These are phyloP conservation scores for Myrmecobius fasciatus DNA, from an alignment of 2,113 vertebrate genomes.

Conservation along the genomic window DNA sequence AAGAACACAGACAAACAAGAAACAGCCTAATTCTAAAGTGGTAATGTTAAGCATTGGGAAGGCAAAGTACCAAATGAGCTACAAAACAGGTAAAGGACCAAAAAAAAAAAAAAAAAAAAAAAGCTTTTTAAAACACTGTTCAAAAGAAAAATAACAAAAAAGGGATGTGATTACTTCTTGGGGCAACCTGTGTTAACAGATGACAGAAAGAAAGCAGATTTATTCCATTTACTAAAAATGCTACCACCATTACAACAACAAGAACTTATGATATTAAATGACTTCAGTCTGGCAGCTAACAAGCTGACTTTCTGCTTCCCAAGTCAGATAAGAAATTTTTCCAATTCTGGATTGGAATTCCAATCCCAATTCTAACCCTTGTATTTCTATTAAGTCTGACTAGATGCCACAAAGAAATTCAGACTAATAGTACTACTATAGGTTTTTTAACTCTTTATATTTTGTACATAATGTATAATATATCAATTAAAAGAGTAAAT, in stretches of 20 bases:
- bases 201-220: neutral
- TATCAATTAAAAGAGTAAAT: neutral
- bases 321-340: neutral
- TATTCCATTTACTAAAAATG: neutral
- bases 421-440: no score
- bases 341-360: no score
- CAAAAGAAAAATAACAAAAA: neutral
- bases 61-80: neutral
- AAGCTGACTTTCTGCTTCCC: neutral
- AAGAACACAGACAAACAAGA: neutral
- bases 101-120: neutral
- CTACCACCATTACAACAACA: neutral
- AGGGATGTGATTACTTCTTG: neutral
- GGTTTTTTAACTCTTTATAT: no score
- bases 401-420: neutral
- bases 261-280: neutral
- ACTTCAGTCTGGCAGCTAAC: neutral
- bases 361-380: no score
- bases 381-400: neutral
- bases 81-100: neutral
- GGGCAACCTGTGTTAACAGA: neutral
- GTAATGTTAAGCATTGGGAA: neutral
- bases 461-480: no score
- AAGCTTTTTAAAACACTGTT: neutral
- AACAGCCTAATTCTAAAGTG: no score